Conservation (phyloP, 1,140 invertebrate species). For the Drosophila funebris region DNA sequence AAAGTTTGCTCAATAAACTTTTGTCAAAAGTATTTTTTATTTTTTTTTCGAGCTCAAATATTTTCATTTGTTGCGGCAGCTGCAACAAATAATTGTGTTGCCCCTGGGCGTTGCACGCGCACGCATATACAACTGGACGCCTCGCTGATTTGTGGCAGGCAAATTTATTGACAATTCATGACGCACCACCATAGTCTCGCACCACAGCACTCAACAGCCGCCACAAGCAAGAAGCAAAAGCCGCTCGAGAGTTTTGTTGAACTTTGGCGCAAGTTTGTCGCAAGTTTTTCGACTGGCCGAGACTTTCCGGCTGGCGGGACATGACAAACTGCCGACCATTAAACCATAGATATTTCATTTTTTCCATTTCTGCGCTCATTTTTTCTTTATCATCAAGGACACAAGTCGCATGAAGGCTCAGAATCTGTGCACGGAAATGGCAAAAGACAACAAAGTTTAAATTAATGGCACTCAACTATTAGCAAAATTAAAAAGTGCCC, state of each 20-base stretch:
- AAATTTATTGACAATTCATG: constrained; percentile 82
- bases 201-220: constrained; percentile 4
- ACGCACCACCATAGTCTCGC: constrained; percentile 23
- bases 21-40: constrained; percentile 73
- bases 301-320: constrained; percentile 61
- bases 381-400: constrained; percentile 9
- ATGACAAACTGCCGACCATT: constrained; percentile 77
- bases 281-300: constrained; percentile 47
- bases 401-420: constrained; percentile 18
- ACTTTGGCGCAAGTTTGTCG: constrained; percentile 75
- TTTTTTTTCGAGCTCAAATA: too few species aligned
- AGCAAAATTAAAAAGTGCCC: constrained; percentile 76
- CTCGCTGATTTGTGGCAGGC: constrained; percentile 72
- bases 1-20: constrained; percentile 73
- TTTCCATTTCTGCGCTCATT: constrained; percentile 46
- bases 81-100: constrained; percentile 72
- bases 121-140: constrained; percentile 31
- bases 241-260: constrained; percentile 71
- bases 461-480: constrained; percentile 82
- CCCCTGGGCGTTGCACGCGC: neutral
- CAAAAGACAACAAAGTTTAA: constrained; percentile 77
- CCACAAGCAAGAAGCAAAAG: constrained; percentile 36
- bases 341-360: constrained; percentile 78
- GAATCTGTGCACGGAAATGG: constrained; percentile 57
- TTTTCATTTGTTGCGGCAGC: constrained; percentile 74